A percentile compares a stretch with the other conserved stretches of the same genome.
Conservation (phyloP, 1,140 invertebrate species). For the Palaemon carinicauda region DNA sequence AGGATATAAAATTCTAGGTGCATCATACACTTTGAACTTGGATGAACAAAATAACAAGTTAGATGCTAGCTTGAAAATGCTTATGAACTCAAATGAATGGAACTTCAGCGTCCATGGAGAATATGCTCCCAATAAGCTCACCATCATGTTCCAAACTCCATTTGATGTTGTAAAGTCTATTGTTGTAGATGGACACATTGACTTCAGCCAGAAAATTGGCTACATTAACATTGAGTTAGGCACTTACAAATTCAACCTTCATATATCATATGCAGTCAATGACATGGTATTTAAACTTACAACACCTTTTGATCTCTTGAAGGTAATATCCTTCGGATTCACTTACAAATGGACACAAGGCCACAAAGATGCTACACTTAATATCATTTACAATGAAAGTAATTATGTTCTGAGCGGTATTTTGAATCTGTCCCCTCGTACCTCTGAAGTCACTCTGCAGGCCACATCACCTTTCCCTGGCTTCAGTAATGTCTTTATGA, state of each 20-base stretch:
- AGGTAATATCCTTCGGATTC: neutral
- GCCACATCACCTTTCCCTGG: neutral
- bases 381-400: neutral
- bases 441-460: neutral
- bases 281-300: neutral
- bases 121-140: neutral
- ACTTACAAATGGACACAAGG: neutral
- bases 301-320: neutral
- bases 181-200: neutral
- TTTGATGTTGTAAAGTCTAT: neutral
- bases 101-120: neutral
- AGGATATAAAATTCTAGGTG: neutral
- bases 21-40: neutral
- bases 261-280: neutral
- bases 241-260: neutral
- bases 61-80: neutral
- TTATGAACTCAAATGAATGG: neutral
- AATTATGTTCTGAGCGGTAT: neutral
- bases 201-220: neutral
- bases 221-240: neutral
- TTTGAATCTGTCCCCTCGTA: neutral
- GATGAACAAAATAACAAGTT: neutral
- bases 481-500: neutral
- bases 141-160: neutral
- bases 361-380: neutral